A percentile compares a stretch with the other conserved stretches of the same genome.
These are phyloP conservation scores for Calameuta pallipes DNA, from an alignment of 2,888 invertebrate genomes.

Conservation along the genomic window DNA sequence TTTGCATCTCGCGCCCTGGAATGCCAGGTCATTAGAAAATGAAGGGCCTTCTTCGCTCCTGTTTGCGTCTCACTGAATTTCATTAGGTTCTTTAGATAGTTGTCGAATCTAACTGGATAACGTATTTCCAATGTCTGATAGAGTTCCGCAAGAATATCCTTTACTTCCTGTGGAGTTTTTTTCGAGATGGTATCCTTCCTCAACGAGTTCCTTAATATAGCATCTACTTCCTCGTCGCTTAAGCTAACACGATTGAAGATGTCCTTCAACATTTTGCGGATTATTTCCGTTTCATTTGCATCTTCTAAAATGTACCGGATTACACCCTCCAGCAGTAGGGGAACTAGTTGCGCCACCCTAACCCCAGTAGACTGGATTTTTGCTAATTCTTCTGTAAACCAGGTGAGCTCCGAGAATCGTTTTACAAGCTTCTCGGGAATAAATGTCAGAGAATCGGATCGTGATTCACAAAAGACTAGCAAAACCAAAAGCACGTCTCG, in stretches of 20 bases:
- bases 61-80: slow-evolving; percentile 34
- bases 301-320: slow-evolving; percentile 69
- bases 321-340: slow-evolving; percentile 70
- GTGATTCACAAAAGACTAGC: slow-evolving; percentile 78
- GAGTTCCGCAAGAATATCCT: slow-evolving; percentile 43
- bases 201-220: slow-evolving; percentile 47
- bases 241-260: slow-evolving; percentile 74
- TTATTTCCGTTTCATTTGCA: slow-evolving; percentile 55
- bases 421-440: slow-evolving; percentile 70
- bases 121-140: slow-evolving; percentile 71
- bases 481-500: slow-evolving; percentile 76
- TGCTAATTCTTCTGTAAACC: slow-evolving; percentile 69
- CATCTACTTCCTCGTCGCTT: slow-evolving; percentile 65
- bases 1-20: slow-evolving; percentile 45
- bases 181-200: slow-evolving; percentile 31
- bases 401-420: slow-evolving; percentile 67
- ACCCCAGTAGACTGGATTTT: slow-evolving; percentile 70
- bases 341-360: slow-evolving; percentile 71
- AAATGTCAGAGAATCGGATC: slow-evolving; percentile 66
- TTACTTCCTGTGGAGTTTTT: slow-evolving; percentile 22
- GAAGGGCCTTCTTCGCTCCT: slow-evolving; percentile 40
- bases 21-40: slow-evolving; percentile 58
- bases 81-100: slow-evolving; percentile 73
- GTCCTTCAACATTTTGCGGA: slow-evolving; percentile 70
- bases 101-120: slow-evolving; percentile 80